These are phyloP conservation scores for Ceyx cyanopectus DNA, from an alignment of 2,113 vertebrate species.

Conservation along the genomic window DNA sequence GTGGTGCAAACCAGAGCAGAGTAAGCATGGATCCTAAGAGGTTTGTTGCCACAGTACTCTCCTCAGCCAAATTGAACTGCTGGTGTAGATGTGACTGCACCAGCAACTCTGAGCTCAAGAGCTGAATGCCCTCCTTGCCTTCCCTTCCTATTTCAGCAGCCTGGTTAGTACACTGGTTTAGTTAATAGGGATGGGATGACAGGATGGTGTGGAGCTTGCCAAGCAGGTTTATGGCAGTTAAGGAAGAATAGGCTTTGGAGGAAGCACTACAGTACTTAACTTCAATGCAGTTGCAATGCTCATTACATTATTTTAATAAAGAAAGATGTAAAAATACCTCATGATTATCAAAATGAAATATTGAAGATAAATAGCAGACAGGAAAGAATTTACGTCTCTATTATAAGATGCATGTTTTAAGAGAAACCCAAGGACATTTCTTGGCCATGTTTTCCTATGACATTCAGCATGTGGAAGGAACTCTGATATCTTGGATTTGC, in stretches of 20 bases:
- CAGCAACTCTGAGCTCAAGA: not conserved
- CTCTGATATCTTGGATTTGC: not conserved
- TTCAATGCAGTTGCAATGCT: not conserved
- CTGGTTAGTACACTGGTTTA: rapidly evolving
- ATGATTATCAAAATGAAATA: not conserved
- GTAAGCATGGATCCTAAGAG: not conserved
- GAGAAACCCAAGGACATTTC: not conserved
- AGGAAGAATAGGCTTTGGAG: not conserved
- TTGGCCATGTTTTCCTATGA: not conserved
- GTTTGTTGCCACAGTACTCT: not conserved
- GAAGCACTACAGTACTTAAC: not conserved
- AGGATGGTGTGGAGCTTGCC: not conserved
- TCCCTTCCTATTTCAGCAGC: too few species aligned
- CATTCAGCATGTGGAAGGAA: not conserved
- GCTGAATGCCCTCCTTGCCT: too few species aligned
- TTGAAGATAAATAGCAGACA: not conserved
- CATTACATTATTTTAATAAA: not conserved
- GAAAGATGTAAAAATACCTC: not conserved
- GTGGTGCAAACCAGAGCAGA: not conserved
- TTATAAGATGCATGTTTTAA: not conserved
- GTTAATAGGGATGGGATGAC: rapidly evolving
- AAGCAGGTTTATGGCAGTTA: not conserved
- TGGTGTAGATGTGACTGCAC: not conserved
- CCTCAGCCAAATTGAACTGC: not conserved
- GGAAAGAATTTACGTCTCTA: not conserved